Percentiles rank a stretch among this genome's conserved stretches.
phyloP scores from a whole-genome alignment of 2,113 vertebrate species.

The Mesitornis unicolor region DNA sequence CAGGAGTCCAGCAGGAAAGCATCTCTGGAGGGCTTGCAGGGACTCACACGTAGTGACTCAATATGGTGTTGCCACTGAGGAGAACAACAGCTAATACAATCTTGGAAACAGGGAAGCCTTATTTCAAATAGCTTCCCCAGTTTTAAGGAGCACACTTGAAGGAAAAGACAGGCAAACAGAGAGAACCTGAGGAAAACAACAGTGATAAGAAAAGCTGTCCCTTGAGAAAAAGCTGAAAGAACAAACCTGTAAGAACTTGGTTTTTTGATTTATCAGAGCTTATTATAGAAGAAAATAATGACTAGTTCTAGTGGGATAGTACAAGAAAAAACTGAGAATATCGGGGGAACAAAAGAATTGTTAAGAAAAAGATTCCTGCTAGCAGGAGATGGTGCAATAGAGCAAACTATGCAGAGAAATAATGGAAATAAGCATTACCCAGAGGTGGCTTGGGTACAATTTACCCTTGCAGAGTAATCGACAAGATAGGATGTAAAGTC shows the following conservation, averaged over 20 bases:
- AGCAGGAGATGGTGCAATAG: background rate
- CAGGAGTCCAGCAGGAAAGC: background rate
- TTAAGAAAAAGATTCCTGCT: background rate
- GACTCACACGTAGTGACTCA: background rate
- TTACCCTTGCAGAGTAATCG: background rate
- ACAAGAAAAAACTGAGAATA: background rate
- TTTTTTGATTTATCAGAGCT: background rate
- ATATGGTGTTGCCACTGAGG: background rate
- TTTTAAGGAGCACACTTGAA: background rate
- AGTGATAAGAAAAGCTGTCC: background rate
- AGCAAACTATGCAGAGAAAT: background rate
- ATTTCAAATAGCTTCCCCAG: background rate
- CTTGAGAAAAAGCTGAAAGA: background rate
- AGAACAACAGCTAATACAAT: background rate
- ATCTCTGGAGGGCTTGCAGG: background rate
- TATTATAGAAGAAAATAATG: background rate
- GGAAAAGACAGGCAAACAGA: background rate
- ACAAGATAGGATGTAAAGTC: background rate
- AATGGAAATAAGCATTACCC: background rate
- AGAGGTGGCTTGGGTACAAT: background rate
- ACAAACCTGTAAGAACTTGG: background rate
- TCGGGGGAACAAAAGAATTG: background rate
- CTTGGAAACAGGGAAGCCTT: background rate
- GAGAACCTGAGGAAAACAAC: background rate
- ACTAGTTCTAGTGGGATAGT: background rate